These are phyloP conservation scores for Pemphigus obesinymphae DNA, from an alignment of 1,140 invertebrate genomes.

Conservation along the genomic window DNA sequence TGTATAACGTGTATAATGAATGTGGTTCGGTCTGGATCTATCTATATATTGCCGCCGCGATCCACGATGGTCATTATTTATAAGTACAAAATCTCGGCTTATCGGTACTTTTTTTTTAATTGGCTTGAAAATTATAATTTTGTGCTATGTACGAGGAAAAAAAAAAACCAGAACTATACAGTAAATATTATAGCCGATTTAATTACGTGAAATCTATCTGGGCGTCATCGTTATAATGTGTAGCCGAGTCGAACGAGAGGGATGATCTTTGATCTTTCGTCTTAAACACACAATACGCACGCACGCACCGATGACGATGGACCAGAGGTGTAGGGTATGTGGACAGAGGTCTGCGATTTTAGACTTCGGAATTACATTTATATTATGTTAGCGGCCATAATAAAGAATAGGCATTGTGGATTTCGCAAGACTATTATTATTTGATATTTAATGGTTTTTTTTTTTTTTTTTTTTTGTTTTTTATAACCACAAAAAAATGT, in stretches of 20 bases:
- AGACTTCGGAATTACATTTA: too few relatives aligned
- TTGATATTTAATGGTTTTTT: too few relatives aligned
- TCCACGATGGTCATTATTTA: constrained; percentile 5
- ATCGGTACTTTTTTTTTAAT: constrained; percentile 22
- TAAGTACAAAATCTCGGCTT: constrained; percentile 5
- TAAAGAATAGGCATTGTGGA: too few relatives aligned
- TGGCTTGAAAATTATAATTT: constrained; percentile 8
- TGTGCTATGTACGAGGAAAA: constrained; percentile 17
- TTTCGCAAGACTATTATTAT: too few relatives aligned
- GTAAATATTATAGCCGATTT: not conserved
- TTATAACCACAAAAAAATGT: too few relatives aligned
- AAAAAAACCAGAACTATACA: not conserved
- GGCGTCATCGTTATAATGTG: not conserved
- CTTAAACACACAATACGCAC: not conserved
- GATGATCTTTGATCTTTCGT: constrained; percentile 28
- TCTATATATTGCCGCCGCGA: too few relatives aligned
- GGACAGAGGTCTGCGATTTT: not conserved
- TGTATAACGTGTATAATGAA: constrained; percentile 9
- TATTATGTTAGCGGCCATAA: not conserved
- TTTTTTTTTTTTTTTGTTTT: too few relatives aligned
- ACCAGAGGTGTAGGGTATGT: not conserved
- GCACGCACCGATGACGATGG: too few relatives aligned
- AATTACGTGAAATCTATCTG: not conserved
- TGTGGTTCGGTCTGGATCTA: not conserved
- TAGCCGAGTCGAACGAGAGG: not conserved